These are phyloP conservation scores for Ceratina calcarata DNA, from an alignment of 1,140 invertebrate species.

Conservation along the genomic window DNA sequence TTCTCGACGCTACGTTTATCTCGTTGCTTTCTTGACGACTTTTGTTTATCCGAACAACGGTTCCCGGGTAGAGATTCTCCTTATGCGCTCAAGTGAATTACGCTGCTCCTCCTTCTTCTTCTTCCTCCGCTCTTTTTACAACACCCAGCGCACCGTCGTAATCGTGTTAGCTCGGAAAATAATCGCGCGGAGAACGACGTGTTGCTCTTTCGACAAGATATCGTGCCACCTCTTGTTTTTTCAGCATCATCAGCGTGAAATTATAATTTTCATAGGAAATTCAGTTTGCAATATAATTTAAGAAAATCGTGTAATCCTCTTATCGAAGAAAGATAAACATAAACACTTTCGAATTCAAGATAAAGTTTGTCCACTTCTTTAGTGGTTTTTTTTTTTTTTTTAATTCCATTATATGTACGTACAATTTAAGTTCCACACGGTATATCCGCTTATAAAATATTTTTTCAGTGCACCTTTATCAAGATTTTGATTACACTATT, in stretches of 20 bases:
- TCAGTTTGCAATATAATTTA: no score
- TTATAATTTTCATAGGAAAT: no score
- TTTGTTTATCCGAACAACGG: slow-evolving; percentile 13
- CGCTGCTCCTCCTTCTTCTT: background rate
- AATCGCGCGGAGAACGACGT: background rate
- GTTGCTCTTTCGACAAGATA: slow-evolving; percentile 8
- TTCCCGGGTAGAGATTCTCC: background rate
- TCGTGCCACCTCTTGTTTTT: background rate
- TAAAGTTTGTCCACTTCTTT: no score
- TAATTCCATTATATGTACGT: no score
- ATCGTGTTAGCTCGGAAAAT: slow-evolving; percentile 16
- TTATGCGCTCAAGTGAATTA: slow-evolving; percentile 15
- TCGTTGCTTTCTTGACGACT: slow-evolving; percentile 9
- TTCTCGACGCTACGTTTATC: background rate
- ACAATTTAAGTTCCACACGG: no score
- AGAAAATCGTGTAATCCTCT: no score
- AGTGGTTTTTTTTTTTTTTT: no score
- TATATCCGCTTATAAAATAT: no score
- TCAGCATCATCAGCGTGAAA: background rate
- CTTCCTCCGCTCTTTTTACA: background rate
- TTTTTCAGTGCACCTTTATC: no score
- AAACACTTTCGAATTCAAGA: no score
- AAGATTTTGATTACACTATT: no score
- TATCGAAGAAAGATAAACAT: no score
- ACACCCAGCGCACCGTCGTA: background rate